A percentile compares a stretch with the other conserved stretches of the same genome.
Conservation (phyloP, 2,797 vertebrate genomes). For the Hyperoplus immaculatus region DNA sequence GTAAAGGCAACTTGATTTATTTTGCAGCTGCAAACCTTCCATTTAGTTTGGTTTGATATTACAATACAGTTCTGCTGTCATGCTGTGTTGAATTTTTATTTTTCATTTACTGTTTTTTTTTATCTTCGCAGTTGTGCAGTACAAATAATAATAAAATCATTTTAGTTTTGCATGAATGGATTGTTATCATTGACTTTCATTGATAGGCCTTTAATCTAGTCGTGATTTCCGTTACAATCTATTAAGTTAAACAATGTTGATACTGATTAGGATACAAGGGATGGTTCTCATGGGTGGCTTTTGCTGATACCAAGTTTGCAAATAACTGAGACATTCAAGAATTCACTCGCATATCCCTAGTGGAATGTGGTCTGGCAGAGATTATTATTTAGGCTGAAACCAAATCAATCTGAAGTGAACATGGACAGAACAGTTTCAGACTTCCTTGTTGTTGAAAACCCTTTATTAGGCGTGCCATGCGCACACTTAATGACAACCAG, state of each 20-base stretch:
- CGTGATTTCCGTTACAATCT: background rate
- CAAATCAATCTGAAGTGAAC: background rate
- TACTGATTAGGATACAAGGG: background rate
- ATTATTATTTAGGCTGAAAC: background rate
- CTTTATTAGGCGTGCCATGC: constrained; percentile 71
- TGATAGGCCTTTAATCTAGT: background rate
- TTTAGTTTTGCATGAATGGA: too few species aligned
- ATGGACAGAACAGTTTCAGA: accelerated
- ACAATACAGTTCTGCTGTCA: constrained; percentile 5
- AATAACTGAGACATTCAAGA: background rate
- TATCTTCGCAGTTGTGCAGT: constrained; percentile 29
- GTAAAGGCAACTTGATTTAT: constrained; percentile 59
- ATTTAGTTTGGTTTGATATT: constrained; percentile 3
- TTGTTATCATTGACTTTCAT: background rate
- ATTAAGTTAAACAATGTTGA: background rate
- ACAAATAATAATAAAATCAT: constrained; percentile 39
- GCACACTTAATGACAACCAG: constrained; percentile 41
- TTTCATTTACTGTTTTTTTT: constrained; percentile 4
- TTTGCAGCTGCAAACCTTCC: constrained; percentile 40
- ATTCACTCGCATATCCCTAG: background rate
- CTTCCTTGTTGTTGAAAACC: constrained; percentile 28
- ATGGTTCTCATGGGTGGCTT: background rate
- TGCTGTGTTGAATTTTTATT: background rate
- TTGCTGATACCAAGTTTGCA: background rate
- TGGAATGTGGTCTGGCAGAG: background rate